These are phyloP conservation scores for Drosophila tani DNA, from an alignment of 1,140 invertebrate species.

Conservation along the genomic window DNA sequence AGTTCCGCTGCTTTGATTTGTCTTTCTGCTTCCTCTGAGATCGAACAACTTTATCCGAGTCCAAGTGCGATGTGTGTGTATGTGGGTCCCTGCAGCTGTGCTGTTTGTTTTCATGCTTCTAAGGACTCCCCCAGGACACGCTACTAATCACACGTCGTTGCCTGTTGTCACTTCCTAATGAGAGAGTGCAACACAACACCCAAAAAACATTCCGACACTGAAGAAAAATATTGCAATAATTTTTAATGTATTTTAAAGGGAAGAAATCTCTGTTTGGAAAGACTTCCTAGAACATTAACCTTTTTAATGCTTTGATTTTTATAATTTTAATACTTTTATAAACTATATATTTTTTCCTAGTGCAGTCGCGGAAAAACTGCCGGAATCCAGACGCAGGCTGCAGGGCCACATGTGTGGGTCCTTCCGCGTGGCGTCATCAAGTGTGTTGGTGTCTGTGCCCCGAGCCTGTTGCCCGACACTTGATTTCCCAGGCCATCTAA, in stretches of 20 bases:
- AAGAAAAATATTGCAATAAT: not conserved
- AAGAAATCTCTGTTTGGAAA: too few species aligned
- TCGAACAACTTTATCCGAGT: constrained; percentile 59
- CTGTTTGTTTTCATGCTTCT: constrained; percentile 50
- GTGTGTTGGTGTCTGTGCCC: constrained; percentile 44
- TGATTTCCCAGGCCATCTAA: constrained; percentile 74
- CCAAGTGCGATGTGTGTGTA: constrained; percentile 28
- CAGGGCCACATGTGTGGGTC: constrained; percentile 39
- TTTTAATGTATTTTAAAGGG: not conserved
- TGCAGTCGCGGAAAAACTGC: constrained; percentile 15
- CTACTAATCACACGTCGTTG: constrained; percentile 74
- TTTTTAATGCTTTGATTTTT: not conserved
- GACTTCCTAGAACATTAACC: not conserved
- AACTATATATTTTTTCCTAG: not conserved
- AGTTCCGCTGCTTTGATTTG: constrained; percentile 79
- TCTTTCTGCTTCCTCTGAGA: constrained; percentile 20
- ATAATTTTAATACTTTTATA: not conserved
- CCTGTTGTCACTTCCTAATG: constrained; percentile 80
- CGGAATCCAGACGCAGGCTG: constrained; percentile 22
- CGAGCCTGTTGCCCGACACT: constrained; percentile 61
- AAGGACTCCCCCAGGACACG: constrained; percentile 71
- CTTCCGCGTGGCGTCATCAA: constrained; percentile 65
- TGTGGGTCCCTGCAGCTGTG: constrained; percentile 53
- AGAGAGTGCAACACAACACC: constrained; percentile 69
- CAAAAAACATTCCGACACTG: constrained; percentile 36